These are phyloP conservation scores for Schlechtendalia chinensis DNA, from an alignment of 1,140 invertebrate genomes.

Conservation along the genomic window DNA sequence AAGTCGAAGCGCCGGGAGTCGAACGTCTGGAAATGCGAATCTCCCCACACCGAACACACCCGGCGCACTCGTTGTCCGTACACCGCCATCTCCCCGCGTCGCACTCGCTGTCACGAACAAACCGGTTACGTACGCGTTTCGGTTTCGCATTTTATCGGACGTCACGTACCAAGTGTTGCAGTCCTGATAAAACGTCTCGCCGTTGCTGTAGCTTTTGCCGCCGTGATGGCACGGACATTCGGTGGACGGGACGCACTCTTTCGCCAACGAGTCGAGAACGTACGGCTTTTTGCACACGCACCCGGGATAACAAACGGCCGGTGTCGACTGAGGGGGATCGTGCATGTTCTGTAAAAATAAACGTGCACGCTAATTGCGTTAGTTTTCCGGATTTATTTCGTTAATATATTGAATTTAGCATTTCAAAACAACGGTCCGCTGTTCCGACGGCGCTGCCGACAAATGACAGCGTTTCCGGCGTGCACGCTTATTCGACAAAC, in stretches of 20 bases:
- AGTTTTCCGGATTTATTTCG: no score
- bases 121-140: neutral
- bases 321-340: conserved; percentile 57
- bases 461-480: no score
- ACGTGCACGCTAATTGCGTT: no score
- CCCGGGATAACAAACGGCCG: conserved; percentile 69
- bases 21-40: conserved; percentile 84
- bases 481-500: no score
- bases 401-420: no score
- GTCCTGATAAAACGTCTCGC: conserved; percentile 71
- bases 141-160: conserved; percentile 43
- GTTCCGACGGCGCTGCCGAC: no score
- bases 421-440: no score
- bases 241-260: conserved; percentile 67
- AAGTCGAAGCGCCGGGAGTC: conserved; percentile 82
- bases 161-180: conserved; percentile 81
- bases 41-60: conserved; percentile 78
- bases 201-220: conserved; percentile 76
- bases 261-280: conserved; percentile 68
- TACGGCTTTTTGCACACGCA: conserved; percentile 76
- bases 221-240: conserved; percentile 87
- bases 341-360: conserved; percentile 69
- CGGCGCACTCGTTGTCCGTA: conserved; percentile 63
- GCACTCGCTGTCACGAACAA: conserved; percentile 61
- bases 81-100: conserved; percentile 69